A percentile compares a stretch with the other conserved stretches of the same genome.
These are phyloP conservation scores for Pristis pectinata DNA, from an alignment of 2,797 vertebrate species.

Conservation along the genomic window DNA sequence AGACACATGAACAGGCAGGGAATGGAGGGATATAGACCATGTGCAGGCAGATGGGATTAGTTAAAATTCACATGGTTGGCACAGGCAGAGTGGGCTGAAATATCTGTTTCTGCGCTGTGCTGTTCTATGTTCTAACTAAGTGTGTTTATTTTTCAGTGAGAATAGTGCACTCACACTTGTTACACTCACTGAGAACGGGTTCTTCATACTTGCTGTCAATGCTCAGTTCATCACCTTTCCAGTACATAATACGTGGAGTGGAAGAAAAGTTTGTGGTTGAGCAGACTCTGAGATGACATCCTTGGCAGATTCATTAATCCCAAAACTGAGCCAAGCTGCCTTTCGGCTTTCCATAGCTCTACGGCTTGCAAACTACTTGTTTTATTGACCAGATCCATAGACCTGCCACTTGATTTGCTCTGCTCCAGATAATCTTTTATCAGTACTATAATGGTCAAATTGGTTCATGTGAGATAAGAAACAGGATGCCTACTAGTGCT, in stretches of 20 bases:
- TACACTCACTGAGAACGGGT: background rate
- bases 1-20: no score
- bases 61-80: no score
- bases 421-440: background rate
- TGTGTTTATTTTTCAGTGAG: background rate
- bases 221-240: background rate
- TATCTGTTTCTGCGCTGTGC: no score
- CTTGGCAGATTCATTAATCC: background rate
- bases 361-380: background rate
- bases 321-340: background rate
- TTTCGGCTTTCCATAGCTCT: background rate
- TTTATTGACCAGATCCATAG: background rate
- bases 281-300: background rate
- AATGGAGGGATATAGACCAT: no score
- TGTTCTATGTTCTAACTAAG: background rate
- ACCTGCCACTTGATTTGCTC: background rate
- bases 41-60: no score
- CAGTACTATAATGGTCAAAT: background rate
- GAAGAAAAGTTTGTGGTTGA: background rate
- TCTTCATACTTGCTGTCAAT: background rate
- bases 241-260: background rate
- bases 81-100: no score
- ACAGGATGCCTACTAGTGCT: background rate
- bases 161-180: background rate
- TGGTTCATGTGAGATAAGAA: background rate